Conservation (phyloP, 2,888 invertebrate genomes). For the Ypsolopha scabrella region DNA sequence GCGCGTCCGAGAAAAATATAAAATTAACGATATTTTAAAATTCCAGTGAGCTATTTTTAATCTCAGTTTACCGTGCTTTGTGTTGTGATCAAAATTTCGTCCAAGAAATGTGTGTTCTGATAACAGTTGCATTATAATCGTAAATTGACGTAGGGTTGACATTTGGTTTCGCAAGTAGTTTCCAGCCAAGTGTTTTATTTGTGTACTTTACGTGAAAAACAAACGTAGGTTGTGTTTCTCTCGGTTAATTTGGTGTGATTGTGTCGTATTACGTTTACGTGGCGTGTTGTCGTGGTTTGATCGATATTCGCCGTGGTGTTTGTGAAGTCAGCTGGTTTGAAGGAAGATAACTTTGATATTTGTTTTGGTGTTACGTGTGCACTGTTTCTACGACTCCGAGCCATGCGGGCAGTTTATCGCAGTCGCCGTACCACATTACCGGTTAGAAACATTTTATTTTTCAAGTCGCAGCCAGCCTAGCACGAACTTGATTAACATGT, state of each 20-base stretch:
- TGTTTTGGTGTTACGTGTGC: conserved; percentile 23
- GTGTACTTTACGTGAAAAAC: conserved; percentile 50
- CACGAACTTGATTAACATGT: too few relatives aligned
- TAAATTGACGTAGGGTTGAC: conserved; percentile 48
- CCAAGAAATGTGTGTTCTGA: neutral
- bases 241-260: conserved; percentile 17
- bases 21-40: neutral
- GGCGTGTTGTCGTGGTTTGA: conserved; percentile 18
- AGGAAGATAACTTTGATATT: conserved; percentile 13
- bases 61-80: neutral
- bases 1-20: neutral
- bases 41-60: neutral
- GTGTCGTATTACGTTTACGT: conserved; percentile 10
- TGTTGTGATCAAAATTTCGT: neutral
- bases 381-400: conserved; percentile 31
- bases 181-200: conserved; percentile 52
- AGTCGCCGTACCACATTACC: conserved; percentile 1
- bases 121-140: neutral
- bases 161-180: conserved; percentile 58
- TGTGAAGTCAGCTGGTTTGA: conserved; percentile 15
- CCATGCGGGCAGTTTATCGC: conserved; percentile 27
- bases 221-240: conserved; percentile 19
- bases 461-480: too few relatives aligned
- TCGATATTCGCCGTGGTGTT: conserved; percentile 27
- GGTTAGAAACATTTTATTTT: neutral